Evolutionary conservation across 2,113 vertebrate genomes (phyloP).

Genomic region (Pavo muticus): DNA sequence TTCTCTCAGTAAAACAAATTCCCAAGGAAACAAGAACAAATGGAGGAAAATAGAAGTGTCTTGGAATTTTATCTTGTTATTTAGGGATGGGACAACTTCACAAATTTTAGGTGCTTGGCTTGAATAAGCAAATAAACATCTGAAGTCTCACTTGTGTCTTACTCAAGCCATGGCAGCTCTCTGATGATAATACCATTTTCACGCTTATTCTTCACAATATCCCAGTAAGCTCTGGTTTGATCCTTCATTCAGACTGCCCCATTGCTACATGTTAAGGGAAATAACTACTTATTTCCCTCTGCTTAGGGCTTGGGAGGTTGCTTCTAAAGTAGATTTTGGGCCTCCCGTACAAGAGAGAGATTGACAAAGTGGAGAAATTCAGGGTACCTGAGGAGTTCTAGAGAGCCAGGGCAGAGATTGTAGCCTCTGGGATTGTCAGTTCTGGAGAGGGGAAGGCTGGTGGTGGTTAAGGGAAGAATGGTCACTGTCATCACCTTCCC

Average conservation of each 20-base stretch:
- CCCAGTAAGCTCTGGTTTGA: accelerated
- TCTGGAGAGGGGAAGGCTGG: not conserved
- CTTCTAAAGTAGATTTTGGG: not conserved
- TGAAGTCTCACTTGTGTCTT: not conserved
- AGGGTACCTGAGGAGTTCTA: not conserved
- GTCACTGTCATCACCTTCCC: accelerated
- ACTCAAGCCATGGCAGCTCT: not conserved
- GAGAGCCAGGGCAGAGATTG: not conserved
- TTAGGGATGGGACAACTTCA: not conserved
- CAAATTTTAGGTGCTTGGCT: not conserved
- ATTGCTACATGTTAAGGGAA: not conserved
- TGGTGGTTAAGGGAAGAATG: not conserved
- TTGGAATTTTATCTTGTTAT: constrained; percentile 12
- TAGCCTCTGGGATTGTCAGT: not conserved
- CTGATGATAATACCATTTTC: not conserved
- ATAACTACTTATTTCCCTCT: not conserved
- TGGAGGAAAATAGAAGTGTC: constrained; percentile 24
- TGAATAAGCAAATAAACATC: not conserved
- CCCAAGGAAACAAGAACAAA: constrained; percentile 43
- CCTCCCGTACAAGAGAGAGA: not conserved
- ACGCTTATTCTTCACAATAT: not conserved
- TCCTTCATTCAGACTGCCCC: not conserved
- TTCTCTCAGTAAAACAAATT: constrained; percentile 40
- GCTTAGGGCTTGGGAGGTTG: not conserved
- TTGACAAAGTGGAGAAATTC: not conserved